Base-by-base conservation (phyloP, 2,797 vertebrate species). In the Gorsachius magnificus region DNA sequence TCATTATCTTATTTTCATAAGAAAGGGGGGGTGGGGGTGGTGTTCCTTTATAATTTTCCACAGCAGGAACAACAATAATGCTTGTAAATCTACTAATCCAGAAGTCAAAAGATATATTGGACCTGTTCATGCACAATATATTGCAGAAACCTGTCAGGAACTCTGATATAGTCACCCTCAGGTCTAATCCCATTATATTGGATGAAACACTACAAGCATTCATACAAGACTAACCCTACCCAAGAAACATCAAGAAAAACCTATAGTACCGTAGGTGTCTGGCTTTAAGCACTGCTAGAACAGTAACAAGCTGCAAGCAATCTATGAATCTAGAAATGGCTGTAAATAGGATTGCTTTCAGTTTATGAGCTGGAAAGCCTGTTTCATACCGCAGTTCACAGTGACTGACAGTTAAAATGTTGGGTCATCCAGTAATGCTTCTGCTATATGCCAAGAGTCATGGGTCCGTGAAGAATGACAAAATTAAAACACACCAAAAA, bases 291-390 rank as follows among this genome's bases (percentile, higher is more conserved):
- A 1, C 36, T 97, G 83, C 51, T 68, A 94, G 96, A 97, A 96
- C 63, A 91, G 75, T 94, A 97, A 97, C 82, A 96, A 95, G 92
- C 94, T 93, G 79, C 94, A 91, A 97, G 94, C 84, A 95, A 95
- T 87, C 95, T 96, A 83, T 93, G 96, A 96, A 97, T 97, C 94
- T 87, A 87, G 92, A 95, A 96, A 97, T 81, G 85, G 87, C 96
- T 97, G 94, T 95, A 97, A 98, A 98, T 87, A 94, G 95, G 93
- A 97, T 95, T 97, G 95, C 92, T 97, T 97, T 91, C 85, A 56
- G 87, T 97, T 97, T 97, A 97, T 93, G 94, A 98, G 95, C 95
- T 97, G 92, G 93, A 97, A 97, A 98, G 88, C 84, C 91, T 96
- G 90, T 97, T 96, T 96, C 72, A 48, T 60, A 80, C 53, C 92